A percentile compares a stretch with the other conserved stretches of the same genome.
phyloP scores from a whole-genome alignment of 2,797 vertebrate species.

The Octomys mimax region DNA sequence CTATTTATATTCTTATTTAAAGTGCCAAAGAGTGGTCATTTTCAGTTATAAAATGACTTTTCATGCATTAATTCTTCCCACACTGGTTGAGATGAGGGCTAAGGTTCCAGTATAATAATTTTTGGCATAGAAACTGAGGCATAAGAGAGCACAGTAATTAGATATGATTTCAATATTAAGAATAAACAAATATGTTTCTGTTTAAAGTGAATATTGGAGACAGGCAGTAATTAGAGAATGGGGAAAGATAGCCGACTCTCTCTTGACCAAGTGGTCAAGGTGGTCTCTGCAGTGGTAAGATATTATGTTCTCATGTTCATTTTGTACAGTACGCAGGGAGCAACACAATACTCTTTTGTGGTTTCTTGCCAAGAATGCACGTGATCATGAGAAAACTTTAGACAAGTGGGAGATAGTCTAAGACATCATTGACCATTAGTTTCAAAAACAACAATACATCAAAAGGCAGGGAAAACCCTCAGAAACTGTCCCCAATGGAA shows the following conservation, averaged over 20 bases:
- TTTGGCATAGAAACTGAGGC: neutral
- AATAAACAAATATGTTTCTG: neutral
- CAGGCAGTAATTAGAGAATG: neutral
- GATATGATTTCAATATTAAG: neutral
- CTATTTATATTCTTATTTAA: conserved; percentile 64
- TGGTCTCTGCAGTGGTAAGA: no score
- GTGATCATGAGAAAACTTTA: neutral
- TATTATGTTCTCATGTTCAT: neutral
- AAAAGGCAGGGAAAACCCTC: neutral
- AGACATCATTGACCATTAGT: neutral
- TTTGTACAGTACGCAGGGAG: rapidly evolving
- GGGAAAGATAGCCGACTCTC: neutral
- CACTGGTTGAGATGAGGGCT: neutral
- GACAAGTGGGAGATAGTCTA: neutral
- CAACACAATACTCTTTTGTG: neutral
- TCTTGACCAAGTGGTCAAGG: neutral
- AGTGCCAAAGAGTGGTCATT: conserved; percentile 2
- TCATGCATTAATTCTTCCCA: neutral
- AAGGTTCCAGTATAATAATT: neutral
- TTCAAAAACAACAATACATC: neutral
- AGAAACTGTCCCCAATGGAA: neutral
- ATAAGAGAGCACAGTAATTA: neutral
- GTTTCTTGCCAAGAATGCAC: no score
- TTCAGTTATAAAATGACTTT: conserved; percentile 16
- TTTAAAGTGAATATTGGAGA: neutral